These are phyloP conservation scores for Stegodyphus dumicola DNA, from an alignment of 1,140 invertebrate species.

Conservation along the genomic window DNA sequence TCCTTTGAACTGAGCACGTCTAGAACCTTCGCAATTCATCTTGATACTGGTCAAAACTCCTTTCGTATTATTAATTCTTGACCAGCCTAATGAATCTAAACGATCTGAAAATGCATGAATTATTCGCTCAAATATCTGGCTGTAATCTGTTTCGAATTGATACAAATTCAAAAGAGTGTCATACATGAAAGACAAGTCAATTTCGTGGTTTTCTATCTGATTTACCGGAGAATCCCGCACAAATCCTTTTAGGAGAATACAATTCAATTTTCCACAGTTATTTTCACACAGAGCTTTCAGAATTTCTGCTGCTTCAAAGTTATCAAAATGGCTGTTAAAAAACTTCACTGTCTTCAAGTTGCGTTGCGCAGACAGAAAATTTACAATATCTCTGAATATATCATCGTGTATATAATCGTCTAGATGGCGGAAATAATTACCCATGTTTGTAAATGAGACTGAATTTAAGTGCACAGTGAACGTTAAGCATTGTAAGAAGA, in stretches of 20 bases:
- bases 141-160: background rate
- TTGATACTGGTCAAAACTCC: background rate
- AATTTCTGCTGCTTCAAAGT: background rate
- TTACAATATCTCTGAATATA: background rate
- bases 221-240: background rate
- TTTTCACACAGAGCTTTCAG: background rate
- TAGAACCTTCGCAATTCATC: background rate
- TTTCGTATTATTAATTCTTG: background rate
- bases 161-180: background rate
- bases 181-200: background rate
- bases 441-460: conserved; percentile 6
- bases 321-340: background rate
- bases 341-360: conserved; percentile 2
- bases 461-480: background rate
- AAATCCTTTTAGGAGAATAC: background rate
- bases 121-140: conserved; percentile 3
- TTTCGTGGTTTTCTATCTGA: background rate
- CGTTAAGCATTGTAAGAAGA: background rate
- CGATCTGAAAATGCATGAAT: background rate
- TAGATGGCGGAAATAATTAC: background rate
- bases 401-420: conserved; percentile 9
- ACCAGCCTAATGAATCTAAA: background rate
- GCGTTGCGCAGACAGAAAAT: background rate
- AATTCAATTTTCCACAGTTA: background rate
- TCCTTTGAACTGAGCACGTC: background rate